phyloP scores from a whole-genome alignment of 2,888 invertebrate genomes.

The Ceramica pisi region DNA sequence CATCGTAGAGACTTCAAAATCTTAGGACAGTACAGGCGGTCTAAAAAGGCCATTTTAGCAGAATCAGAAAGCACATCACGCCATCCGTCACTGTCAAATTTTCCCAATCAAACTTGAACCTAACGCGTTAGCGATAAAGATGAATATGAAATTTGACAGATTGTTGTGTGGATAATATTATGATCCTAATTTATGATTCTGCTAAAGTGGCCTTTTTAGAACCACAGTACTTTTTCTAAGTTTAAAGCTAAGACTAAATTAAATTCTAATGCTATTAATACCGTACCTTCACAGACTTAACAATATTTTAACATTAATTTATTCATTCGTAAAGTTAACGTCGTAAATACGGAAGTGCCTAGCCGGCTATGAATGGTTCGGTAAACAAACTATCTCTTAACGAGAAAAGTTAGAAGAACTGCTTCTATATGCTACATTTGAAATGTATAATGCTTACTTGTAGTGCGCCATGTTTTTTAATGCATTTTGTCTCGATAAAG shows the following conservation, averaged over 20 bases:
- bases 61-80: too few relatives aligned
- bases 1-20: too few relatives aligned
- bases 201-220: too few relatives aligned
- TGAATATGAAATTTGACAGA: too few relatives aligned
- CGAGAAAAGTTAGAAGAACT: constrained; percentile 79
- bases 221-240: too few relatives aligned
- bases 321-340: constrained; percentile 62
- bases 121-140: too few relatives aligned
- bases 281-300: constrained; percentile 15
- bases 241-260: constrained; percentile 16
- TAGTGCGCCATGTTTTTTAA: constrained; percentile 1
- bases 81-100: too few relatives aligned
- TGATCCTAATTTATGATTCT: too few relatives aligned
- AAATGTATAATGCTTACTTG: constrained; percentile 51
- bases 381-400: constrained; percentile 73
- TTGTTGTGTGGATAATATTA: too few relatives aligned
- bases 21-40: too few relatives aligned
- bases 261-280: constrained; percentile 15
- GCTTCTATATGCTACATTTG: constrained; percentile 45
- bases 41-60: too few relatives aligned
- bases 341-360: constrained; percentile 65
- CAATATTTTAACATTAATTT: constrained; percentile 68
- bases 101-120: too few relatives aligned
- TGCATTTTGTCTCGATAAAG: neutral
- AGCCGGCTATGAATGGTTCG: constrained; percentile 64